These are phyloP conservation scores for Pycnomerus fuliginosus DNA, from an alignment of 2,888 invertebrate genomes.

Conservation along the genomic window DNA sequence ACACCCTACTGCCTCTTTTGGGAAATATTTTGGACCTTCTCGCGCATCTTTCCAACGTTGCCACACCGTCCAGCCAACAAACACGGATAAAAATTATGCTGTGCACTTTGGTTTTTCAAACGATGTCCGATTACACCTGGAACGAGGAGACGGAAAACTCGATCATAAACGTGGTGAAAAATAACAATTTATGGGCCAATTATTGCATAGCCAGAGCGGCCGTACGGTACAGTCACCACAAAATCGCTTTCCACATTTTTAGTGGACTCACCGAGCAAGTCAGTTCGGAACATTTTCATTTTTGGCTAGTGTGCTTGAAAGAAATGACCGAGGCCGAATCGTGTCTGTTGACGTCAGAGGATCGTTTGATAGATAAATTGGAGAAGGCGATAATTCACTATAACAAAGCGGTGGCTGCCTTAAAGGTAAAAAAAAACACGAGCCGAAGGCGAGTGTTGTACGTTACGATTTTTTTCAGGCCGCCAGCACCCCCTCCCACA, in stretches of 20 bases:
- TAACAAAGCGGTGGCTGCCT: conserved; percentile 64
- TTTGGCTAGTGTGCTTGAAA: conserved; percentile 82
- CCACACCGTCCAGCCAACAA: conserved; percentile 42
- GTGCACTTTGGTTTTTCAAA: conserved; percentile 82
- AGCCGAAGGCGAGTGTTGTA: background rate
- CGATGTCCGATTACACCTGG: conserved; percentile 70
- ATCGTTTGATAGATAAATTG: conserved; percentile 53
- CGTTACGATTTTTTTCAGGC: conserved; percentile 59
- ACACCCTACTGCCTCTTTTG: conserved; percentile 59
- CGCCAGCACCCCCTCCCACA: conserved; percentile 64
- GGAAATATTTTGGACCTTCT: conserved; percentile 57
- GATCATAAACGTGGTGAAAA: conserved; percentile 55
- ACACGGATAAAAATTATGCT: conserved; percentile 69
- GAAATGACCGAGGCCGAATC: conserved; percentile 75
- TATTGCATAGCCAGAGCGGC: conserved; percentile 87
- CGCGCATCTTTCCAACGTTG: conserved; percentile 44
- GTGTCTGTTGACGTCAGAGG: conserved; percentile 55
- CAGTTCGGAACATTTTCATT: conserved; percentile 84
- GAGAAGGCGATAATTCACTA: conserved; percentile 62
- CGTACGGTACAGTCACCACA: conserved; percentile 74
- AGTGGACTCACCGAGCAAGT: conserved; percentile 58
- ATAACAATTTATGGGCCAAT: conserved; percentile 76
- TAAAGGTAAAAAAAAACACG: conserved; percentile 50
- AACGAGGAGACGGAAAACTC: conserved; percentile 60
- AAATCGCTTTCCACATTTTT: conserved; percentile 60